Percentiles rank a stretch among this genome's conserved stretches.
Conservation (phyloP, 1,140 invertebrate species). For the Phortica variegata region DNA sequence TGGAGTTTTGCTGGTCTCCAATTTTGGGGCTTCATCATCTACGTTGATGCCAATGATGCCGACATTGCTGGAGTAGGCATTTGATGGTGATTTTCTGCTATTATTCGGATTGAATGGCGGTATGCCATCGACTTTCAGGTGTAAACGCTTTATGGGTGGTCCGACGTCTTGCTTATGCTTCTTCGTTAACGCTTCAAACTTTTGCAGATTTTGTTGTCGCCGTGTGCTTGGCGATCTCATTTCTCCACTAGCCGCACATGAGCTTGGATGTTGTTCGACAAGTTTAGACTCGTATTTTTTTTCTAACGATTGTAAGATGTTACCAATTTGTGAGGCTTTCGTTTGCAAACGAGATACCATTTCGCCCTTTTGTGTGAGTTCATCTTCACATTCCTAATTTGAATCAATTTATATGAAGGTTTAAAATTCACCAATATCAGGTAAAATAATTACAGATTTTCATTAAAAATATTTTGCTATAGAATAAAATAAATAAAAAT, state of each 20-base stretch:
- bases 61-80: constrained; percentile 9
- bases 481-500: constrained; percentile 13
- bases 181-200: constrained; percentile 51
- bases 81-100: constrained; percentile 59
- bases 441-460: too few species aligned
- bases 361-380: constrained; percentile 87
- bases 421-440: too few species aligned
- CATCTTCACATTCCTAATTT: constrained; percentile 85
- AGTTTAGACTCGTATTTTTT: constrained; percentile 64
- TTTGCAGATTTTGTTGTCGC: constrained; percentile 51
- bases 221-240: constrained; percentile 39
- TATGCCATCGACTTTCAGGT: constrained; percentile 54
- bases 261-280: constrained; percentile 39
- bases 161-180: constrained; percentile 53
- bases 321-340: constrained; percentile 87
- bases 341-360: constrained; percentile 86
- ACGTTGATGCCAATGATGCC: not conserved
- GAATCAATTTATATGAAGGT: constrained; percentile 13
- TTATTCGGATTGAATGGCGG: constrained; percentile 59
- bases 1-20: constrained; percentile 16
- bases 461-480: constrained; percentile 10
- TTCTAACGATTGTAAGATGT: constrained; percentile 85
- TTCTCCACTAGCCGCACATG: constrained; percentile 23
- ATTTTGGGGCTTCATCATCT: not conserved
- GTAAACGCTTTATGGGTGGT: constrained; percentile 51